Conservation (phyloP, 2,113 vertebrate species). For the Procavia capensis region DNA sequence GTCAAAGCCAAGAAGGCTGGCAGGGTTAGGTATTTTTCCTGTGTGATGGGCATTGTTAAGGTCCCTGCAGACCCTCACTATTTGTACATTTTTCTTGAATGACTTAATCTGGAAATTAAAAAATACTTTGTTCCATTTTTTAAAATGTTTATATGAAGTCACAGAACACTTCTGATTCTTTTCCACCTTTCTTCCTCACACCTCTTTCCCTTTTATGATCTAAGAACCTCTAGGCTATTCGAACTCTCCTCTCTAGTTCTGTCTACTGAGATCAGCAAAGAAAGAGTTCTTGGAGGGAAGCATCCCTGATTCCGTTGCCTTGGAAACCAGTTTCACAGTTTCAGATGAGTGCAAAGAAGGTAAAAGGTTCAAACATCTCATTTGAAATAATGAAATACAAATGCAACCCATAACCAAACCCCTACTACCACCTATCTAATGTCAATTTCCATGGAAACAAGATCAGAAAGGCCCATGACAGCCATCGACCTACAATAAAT, state of each 20-base stretch:
- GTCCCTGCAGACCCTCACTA: neutral
- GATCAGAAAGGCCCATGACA: conserved; percentile 7
- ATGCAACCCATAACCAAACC: conserved; percentile 5
- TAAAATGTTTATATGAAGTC: conserved; percentile 44
- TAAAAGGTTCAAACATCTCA: conserved; percentile 62
- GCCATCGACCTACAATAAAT: conserved; percentile 44
- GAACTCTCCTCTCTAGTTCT: neutral
- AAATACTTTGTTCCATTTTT: neutral
- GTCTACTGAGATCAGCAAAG: conserved; percentile 19
- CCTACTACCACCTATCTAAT: conserved; percentile 52
- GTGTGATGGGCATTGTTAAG: neutral
- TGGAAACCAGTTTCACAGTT: conserved; percentile 50
- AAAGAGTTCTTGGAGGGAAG: neutral
- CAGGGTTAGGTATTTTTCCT: too few species aligned
- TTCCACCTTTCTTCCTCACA: neutral
- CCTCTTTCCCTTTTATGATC: neutral
- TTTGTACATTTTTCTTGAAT: conserved; percentile 45
- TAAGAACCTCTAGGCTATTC: neutral
- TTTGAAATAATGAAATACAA: conserved; percentile 70
- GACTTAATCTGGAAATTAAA: conserved; percentile 55
- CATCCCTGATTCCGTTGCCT: conserved; percentile 51
- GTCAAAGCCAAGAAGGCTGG: neutral
- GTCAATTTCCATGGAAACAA: conserved; percentile 78
- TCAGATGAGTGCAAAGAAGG: conserved; percentile 67
- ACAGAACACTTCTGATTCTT: conserved; percentile 26